Conservation (phyloP, 2,797 vertebrate species). For the Propithecus deckenii region DNA sequence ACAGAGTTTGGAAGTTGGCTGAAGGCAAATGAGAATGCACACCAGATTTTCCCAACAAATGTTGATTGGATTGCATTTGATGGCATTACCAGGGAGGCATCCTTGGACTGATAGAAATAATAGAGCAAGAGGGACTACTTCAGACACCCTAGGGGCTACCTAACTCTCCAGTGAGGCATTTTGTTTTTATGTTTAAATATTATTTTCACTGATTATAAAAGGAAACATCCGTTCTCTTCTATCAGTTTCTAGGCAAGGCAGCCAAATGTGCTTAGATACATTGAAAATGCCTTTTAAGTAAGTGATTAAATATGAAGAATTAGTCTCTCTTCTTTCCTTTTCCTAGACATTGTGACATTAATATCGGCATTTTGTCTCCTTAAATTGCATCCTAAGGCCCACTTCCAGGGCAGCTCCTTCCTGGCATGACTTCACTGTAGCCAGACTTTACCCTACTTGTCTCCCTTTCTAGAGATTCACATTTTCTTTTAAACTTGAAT, state of each 20-base stretch:
- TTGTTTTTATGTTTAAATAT: not conserved
- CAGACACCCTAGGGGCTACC: not conserved
- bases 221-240: not conserved
- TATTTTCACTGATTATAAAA: slow-evolving; percentile 24
- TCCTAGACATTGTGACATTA: not conserved
- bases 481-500: not conserved
- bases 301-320: slow-evolving; percentile 54
- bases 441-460: not conserved
- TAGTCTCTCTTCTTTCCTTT: slow-evolving; percentile 52
- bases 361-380: not conserved
- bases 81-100: not conserved
- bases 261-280: slow-evolving; percentile 32
- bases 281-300: slow-evolving; percentile 51
- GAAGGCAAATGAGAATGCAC: not conserved
- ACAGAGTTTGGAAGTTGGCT: not conserved
- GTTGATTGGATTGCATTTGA: not conserved
- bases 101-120: not conserved
- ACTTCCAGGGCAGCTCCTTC: not conserved
- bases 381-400: not conserved
- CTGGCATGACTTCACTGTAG: not conserved
- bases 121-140: not conserved
- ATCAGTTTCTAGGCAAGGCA: slow-evolving; percentile 19
- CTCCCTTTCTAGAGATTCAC: not conserved
- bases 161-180: not conserved
- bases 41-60: not conserved